phyloP scores from a whole-genome alignment of 2,797 vertebrate genomes.

The Percopsis omiscomaycus region DNA sequence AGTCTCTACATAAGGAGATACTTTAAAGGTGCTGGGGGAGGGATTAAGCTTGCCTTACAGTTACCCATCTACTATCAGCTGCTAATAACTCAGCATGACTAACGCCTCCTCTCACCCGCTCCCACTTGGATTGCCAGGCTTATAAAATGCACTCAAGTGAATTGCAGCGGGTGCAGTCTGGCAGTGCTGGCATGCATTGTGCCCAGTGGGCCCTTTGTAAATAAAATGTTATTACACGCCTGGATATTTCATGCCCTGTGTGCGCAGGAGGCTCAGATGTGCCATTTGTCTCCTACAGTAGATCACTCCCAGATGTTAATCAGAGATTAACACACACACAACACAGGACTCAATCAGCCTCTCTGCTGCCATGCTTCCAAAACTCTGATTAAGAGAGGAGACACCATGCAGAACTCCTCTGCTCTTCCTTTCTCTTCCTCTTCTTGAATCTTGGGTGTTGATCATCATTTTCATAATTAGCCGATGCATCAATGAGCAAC shows the following conservation, averaged over 20 bases:
- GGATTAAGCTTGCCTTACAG: slow-evolving; percentile 55
- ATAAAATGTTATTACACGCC: slow-evolving; percentile 79
- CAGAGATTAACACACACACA: slow-evolving; percentile 73
- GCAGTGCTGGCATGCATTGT: slow-evolving; percentile 68
- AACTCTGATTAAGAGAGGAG: slow-evolving; percentile 72
- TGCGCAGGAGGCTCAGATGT: slow-evolving; percentile 73
- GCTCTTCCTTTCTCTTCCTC: slow-evolving; percentile 35
- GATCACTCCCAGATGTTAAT: slow-evolving; percentile 81
- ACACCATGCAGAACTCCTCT: slow-evolving; percentile 68
- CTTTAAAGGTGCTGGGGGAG: slow-evolving; percentile 32
- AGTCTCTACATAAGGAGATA: neutral
- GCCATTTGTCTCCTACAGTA: slow-evolving; percentile 67
- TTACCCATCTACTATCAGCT: slow-evolving; percentile 58
- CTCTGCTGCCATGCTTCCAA: slow-evolving; percentile 66
- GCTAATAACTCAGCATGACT: slow-evolving; percentile 61
- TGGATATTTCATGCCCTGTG: slow-evolving; percentile 74
- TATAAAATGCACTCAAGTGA: slow-evolving; percentile 69
- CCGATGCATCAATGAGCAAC: slow-evolving; percentile 42
- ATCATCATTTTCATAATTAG: slow-evolving; percentile 68
- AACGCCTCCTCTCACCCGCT: slow-evolving; percentile 51
- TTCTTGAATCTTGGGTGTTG: slow-evolving; percentile 55
- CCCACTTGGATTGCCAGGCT: slow-evolving; percentile 53
- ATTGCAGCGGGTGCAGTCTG: slow-evolving; percentile 62
- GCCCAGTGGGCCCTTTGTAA: slow-evolving; percentile 77
- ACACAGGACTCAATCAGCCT: slow-evolving; percentile 73